Conservation (phyloP, 2,888 invertebrate species). For the Polydesmus complanatus region DNA sequence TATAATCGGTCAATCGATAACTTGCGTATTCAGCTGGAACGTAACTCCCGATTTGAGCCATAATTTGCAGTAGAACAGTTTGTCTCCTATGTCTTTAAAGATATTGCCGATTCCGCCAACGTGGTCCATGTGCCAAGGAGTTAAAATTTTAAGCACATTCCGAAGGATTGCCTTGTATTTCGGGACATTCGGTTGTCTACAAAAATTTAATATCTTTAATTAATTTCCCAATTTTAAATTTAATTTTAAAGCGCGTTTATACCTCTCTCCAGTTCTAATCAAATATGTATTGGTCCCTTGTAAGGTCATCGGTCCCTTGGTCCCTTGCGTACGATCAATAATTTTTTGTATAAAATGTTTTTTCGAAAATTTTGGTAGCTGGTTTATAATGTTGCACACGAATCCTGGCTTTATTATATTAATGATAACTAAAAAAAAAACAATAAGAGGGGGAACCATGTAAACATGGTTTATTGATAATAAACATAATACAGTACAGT, state of each 20-base stretch:
- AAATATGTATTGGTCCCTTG: constrained; percentile 98
- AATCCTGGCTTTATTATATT: too few species aligned
- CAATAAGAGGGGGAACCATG: too few species aligned
- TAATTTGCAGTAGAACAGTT: constrained; percentile 70
- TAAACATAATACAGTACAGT: too few species aligned
- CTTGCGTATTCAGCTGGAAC: constrained; percentile 68
- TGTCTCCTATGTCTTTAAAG: constrained; percentile 62
- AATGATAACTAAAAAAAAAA: too few species aligned
- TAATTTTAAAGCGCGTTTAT: constrained; percentile 23
- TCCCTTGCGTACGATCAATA: too few species aligned
- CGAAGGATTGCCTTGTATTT: constrained; percentile 63
- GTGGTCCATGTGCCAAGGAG: constrained; percentile 96
- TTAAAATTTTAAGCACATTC: constrained; percentile 58
- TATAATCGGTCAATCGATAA: constrained; percentile 57
- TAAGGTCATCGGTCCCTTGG: constrained; percentile 87
- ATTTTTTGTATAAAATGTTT: too few species aligned
- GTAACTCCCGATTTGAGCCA: constrained; percentile 85
- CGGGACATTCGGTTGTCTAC: constrained; percentile 64
- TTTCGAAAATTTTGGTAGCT: too few species aligned
- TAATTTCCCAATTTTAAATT: too few species aligned
- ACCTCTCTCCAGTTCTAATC: constrained; percentile 79
- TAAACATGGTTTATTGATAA: too few species aligned
- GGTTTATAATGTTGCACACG: too few species aligned
- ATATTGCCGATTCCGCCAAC: constrained; percentile 79
- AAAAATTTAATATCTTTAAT: too few species aligned